Conservation (phyloP, 2,113 vertebrate species). For the Ornithorhynchus anatinus region DNA sequence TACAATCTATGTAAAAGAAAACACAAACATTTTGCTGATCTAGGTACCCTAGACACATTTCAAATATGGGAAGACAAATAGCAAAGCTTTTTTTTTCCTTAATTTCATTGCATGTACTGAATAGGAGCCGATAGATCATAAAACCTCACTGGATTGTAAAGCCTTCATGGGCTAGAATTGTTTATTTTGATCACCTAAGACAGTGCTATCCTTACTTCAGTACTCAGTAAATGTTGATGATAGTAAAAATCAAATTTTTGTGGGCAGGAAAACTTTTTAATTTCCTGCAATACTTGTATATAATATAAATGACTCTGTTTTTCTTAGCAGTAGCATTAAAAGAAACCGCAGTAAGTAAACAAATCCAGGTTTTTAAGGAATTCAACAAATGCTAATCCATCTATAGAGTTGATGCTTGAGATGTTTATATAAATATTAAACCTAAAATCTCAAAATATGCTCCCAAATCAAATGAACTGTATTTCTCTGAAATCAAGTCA, state of each 20-base stretch:
- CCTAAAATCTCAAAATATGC: neutral
- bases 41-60: neutral
- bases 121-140: too few relatives aligned
- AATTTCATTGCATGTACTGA: too few relatives aligned
- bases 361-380: conserved; percentile 5
- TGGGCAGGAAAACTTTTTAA: neutral
- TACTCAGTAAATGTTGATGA: neutral
- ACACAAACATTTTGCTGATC: neutral
- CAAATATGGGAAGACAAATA: too few relatives aligned
- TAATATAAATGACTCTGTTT: neutral
- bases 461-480: conserved; percentile 11
- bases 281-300: neutral
- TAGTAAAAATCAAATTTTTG: neutral
- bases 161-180: too few relatives aligned
- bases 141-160: too few relatives aligned
- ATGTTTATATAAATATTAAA: neutral
- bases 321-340: neutral
- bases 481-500: too few relatives aligned
- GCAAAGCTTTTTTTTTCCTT: too few relatives aligned
- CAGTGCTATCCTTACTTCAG: neutral
- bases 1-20: neutral
- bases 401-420: neutral
- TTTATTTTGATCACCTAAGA: too few relatives aligned
- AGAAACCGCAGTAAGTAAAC: neutral
- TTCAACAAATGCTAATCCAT: neutral